Conservation (phyloP, 2,888 invertebrate genomes). For the Campopleginae sp. region DNA sequence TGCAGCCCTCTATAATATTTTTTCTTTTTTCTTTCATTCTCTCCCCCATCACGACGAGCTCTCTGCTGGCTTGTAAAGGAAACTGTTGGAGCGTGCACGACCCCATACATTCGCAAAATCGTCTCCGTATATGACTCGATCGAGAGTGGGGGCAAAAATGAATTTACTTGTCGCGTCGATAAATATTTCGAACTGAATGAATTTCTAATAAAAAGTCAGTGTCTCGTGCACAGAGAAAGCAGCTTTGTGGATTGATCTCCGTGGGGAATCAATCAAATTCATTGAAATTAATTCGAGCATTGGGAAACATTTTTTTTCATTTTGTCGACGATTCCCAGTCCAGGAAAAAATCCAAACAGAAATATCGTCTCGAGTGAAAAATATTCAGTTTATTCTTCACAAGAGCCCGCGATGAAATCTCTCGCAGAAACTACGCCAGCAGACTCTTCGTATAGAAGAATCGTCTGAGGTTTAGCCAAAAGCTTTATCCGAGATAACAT, state of each 20-base stretch:
- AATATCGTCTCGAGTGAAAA: not conserved
- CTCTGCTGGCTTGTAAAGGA: constrained; percentile 53
- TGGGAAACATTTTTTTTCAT: not conserved
- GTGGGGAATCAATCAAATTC: not conserved
- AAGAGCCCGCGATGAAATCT: not conserved
- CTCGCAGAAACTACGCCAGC: not conserved
- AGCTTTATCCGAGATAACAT: not conserved
- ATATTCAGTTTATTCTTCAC: not conserved
- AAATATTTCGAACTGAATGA: constrained; percentile 9
- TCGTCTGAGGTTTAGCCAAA: constrained; percentile 1
- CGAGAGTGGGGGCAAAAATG: not conserved
- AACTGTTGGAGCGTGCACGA: constrained; percentile 55
- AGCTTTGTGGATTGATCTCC: not conserved
- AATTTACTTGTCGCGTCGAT: not conserved
- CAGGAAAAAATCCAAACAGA: not conserved
- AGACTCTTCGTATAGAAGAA: not conserved
- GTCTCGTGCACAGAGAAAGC: not conserved
- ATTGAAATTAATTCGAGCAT: not conserved
- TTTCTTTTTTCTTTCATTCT: constrained; percentile 29
- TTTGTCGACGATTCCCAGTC: not conserved
- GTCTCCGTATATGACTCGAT: not conserved
- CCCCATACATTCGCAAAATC: constrained; percentile 24
- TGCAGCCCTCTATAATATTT: constrained; percentile 59
- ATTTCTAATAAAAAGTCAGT: not conserved
- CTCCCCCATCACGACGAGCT: constrained; percentile 35